Conservation (phyloP, 2,797 vertebrate species). For the Pagetopsis macropterus region DNA sequence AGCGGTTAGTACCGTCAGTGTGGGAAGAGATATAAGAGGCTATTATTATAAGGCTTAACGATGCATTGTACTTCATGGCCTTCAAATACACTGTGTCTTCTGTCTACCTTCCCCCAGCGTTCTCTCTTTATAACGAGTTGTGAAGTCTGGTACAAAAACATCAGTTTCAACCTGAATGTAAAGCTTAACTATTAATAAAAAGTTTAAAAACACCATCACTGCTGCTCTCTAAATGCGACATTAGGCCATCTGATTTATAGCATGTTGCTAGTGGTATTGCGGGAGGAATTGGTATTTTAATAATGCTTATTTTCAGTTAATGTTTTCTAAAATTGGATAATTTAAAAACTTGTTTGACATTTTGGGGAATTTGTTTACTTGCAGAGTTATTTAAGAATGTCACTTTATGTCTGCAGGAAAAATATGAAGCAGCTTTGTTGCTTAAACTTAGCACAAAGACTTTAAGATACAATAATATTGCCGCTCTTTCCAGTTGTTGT, state of each 20-base stretch:
- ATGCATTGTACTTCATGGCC: constrained; percentile 39
- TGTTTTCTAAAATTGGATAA: no score
- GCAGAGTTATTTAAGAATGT: no score
- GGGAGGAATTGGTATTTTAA: no score
- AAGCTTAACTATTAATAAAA: constrained; percentile 10
- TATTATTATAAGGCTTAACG: constrained; percentile 55
- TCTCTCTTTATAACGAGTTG: constrained; percentile 1
- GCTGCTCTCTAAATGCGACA: neutral
- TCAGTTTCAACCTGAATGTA: neutral
- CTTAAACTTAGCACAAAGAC: no score
- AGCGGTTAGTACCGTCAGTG: constrained; percentile 39
- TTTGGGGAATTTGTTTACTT: no score
- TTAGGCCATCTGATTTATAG: neutral
- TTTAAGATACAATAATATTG: no score
- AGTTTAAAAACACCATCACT: neutral
- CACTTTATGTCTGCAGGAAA: no score
- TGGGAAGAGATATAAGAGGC: constrained; percentile 49
- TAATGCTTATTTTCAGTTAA: no score
- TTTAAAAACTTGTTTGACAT: no score
- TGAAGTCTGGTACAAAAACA: constrained; percentile 4
- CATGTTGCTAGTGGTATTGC: no score
- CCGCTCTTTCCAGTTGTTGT: no score
- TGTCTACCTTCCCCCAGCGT: neutral
- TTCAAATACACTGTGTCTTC: constrained; percentile 43
- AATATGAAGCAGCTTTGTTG: no score